Base-by-base conservation (phyloP, 2,888 invertebrate species). In the Hymenopus coronatus region DNA sequence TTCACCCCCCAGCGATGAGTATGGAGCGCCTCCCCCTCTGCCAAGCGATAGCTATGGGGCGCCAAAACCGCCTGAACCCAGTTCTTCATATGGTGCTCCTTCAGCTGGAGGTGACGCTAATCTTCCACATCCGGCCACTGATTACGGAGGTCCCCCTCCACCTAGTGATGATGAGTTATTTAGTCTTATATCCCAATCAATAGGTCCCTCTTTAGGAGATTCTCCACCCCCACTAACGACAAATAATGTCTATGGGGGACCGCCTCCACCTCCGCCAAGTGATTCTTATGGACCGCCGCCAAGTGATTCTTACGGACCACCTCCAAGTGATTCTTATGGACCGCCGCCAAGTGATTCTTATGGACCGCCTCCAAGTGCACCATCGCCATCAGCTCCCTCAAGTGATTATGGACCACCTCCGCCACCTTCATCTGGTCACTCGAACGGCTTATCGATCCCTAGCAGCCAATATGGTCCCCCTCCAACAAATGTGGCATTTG, bases 381-480 rank as follows among this genome's bases (percentile, higher is more conserved):
- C 54, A 25, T 88, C 54, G 46, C 70, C 54, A 20, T 46, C 96
- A 0, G 94, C 89, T 82, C 95, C 96, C 2, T 95, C 96, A 3
- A 95, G 95, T 89, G 91, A 94, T 27, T 96, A 96, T 91, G 96
- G 96, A 0, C 94, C 93, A 0, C 94, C 94, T 3, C n/a, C 84
- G 3, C 87, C 87, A 33, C 6, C 40, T 40, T 40, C 40, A 12
- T 82, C 88, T 28, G 82, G 82, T 30, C 12, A 28, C n/a, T 81
- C 86, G 14, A 88, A 90, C 82, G 89, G 89, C 6, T 82, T 88
- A 28, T 87, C 89, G 28, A 28, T 85, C 2, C 89, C 88, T 9
- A 89, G 83, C 82, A 40, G 83, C 12, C 33, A 88, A 14, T 89
- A 88, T 83, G 89, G 89, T 28, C 28, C 88, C 27, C 90, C 89